Evolutionary conservation across 1,140 invertebrate genomes (phyloP).

Genomic region (Saccostrea glomerata): DNA sequence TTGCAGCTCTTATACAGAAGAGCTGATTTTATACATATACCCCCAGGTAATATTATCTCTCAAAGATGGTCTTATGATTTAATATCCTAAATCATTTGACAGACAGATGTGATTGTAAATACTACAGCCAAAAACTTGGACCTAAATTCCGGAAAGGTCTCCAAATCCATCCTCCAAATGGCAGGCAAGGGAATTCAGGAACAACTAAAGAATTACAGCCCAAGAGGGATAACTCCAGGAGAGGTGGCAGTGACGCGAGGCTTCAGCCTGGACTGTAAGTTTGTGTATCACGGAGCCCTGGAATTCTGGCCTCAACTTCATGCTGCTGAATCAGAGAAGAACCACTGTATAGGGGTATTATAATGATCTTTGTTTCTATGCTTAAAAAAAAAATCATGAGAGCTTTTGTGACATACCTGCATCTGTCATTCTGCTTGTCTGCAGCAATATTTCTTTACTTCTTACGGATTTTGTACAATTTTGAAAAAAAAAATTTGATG

Average conservation of each 20-base stretch:
- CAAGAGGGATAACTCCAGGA: constrained; percentile 7
- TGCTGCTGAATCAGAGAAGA: not conserved
- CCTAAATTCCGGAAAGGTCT: constrained; percentile 54
- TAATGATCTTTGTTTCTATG: too few species aligned
- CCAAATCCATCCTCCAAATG: constrained; percentile 47
- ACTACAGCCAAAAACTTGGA: constrained; percentile 42
- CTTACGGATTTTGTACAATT: too few species aligned
- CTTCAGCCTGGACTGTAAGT: constrained; percentile 45
- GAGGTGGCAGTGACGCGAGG: constrained; percentile 45
- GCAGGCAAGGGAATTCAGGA: constrained; percentile 52
- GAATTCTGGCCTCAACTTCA: not conserved
- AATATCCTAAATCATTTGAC: not conserved
- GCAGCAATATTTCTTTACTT: too few species aligned
- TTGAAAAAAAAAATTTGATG: too few species aligned
- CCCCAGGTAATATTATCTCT: too few species aligned
- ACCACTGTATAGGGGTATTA: not conserved
- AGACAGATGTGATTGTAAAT: constrained; percentile 57
- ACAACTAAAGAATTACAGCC: constrained; percentile 45
- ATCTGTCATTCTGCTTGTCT: too few species aligned
- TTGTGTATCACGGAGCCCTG: constrained; percentile 52
- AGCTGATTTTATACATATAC: too few species aligned
- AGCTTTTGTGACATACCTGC: too few species aligned
- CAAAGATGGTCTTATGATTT: too few species aligned
- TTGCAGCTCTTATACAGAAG: too few species aligned
- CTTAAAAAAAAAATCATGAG: too few species aligned